A percentile compares a stretch with the other conserved stretches of the same genome.
These are phyloP conservation scores for Uria aalge DNA, from an alignment of 2,113 vertebrate species.

Conservation along the genomic window DNA sequence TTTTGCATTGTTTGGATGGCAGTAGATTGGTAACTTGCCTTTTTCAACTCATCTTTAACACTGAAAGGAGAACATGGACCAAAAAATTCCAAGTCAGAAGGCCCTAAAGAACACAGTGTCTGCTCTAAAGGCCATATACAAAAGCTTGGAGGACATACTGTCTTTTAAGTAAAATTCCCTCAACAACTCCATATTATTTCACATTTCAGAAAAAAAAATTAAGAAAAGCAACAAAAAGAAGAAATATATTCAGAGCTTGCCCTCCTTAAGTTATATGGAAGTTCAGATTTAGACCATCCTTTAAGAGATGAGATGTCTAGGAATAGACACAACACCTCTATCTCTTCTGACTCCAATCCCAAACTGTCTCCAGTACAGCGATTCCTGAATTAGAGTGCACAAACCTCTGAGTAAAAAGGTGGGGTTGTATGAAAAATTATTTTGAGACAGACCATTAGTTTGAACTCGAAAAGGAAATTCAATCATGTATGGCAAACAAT, in stretches of 20 bases:
- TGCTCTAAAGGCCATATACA: background rate
- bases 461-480: background rate
- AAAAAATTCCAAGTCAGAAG: background rate
- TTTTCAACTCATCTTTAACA: background rate
- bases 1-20: conserved; percentile 39
- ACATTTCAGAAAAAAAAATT: background rate
- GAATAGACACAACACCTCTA: background rate
- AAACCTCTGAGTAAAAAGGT: background rate
- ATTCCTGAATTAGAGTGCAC: conserved; percentile 43
- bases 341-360: background rate
- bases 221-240: background rate
- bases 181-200: background rate
- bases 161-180: background rate
- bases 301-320: background rate
- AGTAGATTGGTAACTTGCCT: conserved; percentile 35
- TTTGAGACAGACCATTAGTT: background rate
- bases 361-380: background rate
- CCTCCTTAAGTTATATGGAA: background rate
- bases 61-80: background rate
- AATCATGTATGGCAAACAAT: background rate
- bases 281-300: background rate
- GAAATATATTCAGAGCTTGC: background rate
- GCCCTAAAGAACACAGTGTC: background rate
- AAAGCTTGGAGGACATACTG: background rate
- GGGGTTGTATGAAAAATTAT: background rate